A percentile compares a stretch with the other conserved stretches of the same genome.
Conservation (phyloP, 92 coral and sea anemone species). For the Epizoanthus stellaris region DNA sequence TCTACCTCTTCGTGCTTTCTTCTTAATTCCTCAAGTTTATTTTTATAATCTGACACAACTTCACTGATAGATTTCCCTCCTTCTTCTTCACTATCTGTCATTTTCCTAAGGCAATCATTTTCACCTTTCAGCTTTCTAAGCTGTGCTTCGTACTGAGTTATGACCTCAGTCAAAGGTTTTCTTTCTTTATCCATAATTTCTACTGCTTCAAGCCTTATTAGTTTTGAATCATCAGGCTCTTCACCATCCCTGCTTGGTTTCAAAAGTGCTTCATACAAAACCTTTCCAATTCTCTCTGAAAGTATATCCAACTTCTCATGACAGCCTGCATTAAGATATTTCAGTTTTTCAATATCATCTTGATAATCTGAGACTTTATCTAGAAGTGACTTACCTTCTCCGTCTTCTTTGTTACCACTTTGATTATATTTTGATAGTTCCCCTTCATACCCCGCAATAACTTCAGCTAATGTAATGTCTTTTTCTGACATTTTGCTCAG, state of each 20-base stretch:
- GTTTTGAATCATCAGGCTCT: not conserved
- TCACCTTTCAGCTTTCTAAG: constrained; percentile 42
- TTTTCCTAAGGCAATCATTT: constrained; percentile 35
- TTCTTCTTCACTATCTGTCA: constrained; percentile 21
- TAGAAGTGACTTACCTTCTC: constrained; percentile 13
- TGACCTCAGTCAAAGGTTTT: constrained; percentile 26
- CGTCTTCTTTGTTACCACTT: not conserved
- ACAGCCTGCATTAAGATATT: constrained; percentile 8
- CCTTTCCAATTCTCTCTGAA: constrained; percentile 39
- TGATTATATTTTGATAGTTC: constrained; percentile 33
- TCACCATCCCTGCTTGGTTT: constrained; percentile 1
- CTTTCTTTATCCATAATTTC: constrained; percentile 37
- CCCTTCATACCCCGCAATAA: constrained; percentile 67
- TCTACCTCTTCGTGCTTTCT: constrained; percentile 46
- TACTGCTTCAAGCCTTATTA: constrained; percentile 10
- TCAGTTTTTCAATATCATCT: not conserved
- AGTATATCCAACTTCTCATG: constrained; percentile 33
- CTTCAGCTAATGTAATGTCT: constrained; percentile 63
- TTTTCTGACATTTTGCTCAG: constrained; percentile 55
- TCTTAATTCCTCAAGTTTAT: constrained; percentile 55
- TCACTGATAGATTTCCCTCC: constrained; percentile 30
- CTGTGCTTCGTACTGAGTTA: constrained; percentile 61
- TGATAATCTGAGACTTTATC: not conserved
- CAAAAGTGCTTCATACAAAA: constrained; percentile 30
- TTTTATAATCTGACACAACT: constrained; percentile 41